phyloP scores from a whole-genome alignment of 2,888 invertebrate species.

The Gonocerus acuteangulatus region DNA sequence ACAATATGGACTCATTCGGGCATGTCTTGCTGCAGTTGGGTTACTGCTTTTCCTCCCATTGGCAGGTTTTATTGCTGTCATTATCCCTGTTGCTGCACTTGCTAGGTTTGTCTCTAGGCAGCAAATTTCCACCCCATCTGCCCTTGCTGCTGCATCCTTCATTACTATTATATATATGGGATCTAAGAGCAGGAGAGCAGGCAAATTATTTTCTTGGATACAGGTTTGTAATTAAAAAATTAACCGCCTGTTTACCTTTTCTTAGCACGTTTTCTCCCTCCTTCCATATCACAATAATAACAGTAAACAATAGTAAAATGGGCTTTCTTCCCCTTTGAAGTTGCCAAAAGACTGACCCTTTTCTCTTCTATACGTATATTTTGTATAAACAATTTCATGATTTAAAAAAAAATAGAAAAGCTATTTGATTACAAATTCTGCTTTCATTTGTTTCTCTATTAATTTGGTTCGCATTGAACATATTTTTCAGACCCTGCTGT shows the following conservation, averaged over 20 bases:
- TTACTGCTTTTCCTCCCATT: conserved; percentile 69
- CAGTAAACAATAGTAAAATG: too few relatives aligned
- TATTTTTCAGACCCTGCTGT: not conserved
- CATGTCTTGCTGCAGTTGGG: conserved; percentile 68
- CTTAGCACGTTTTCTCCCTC: not conserved
- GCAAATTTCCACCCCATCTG: conserved; percentile 11
- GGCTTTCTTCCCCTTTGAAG: too few relatives aligned
- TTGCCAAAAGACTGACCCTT: too few relatives aligned
- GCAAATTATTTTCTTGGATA: not conserved
- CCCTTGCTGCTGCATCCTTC: conserved; percentile 7
- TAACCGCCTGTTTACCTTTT: not conserved
- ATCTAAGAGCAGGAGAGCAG: not conserved
- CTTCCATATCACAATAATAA: too few relatives aligned
- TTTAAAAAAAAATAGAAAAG: too few relatives aligned
- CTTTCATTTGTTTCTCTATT: too few relatives aligned
- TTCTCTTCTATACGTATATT: too few relatives aligned
- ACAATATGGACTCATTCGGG: conserved; percentile 63
- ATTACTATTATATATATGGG: conserved; percentile 20
- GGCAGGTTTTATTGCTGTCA: conserved; percentile 64
- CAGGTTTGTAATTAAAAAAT: conserved; percentile 10
- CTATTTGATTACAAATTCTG: too few relatives aligned
- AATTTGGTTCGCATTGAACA: too few relatives aligned
- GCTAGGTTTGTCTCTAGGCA: conserved; percentile 57
- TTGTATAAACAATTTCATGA: too few relatives aligned
- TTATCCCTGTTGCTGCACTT: conserved; percentile 66